These are phyloP conservation scores for Delia radicum DNA, from an alignment of 1,140 invertebrate genomes.

Conservation along the genomic window DNA sequence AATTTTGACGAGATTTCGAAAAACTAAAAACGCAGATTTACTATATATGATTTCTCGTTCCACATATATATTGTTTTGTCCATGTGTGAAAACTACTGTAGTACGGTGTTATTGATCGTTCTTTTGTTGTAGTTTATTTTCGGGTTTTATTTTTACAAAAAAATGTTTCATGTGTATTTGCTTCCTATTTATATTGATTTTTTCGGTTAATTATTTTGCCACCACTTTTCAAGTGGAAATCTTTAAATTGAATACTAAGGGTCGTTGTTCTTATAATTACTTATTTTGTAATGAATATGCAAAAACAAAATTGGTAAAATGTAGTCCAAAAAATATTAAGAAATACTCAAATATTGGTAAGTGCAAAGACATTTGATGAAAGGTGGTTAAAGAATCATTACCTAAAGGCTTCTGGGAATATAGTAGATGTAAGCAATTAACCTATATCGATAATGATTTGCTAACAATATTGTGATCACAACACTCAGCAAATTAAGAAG, in stretches of 20 bases:
- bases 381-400: not conserved
- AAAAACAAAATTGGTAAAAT: not conserved
- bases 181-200: not conserved
- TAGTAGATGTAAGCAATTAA: not conserved
- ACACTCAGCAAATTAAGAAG: too few relatives aligned
- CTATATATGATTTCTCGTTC: too few relatives aligned
- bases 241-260: not conserved
- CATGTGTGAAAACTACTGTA: too few relatives aligned
- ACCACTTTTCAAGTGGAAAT: not conserved
- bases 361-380: not conserved
- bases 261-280: not conserved
- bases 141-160: not conserved
- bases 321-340: not conserved
- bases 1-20: too few relatives aligned
- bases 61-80: too few relatives aligned
- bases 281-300: not conserved
- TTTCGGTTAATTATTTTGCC: not conserved
- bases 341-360: not conserved
- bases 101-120: not conserved
- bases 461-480: too few relatives aligned
- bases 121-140: not conserved
- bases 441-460: too few relatives aligned
- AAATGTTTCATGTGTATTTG: not conserved
- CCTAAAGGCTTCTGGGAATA: too few relatives aligned
- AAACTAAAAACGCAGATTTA: too few relatives aligned